These are phyloP conservation scores for Henricia sp. DNA, from an alignment of 53 echinoderm and acorn worm species.

Conservation along the genomic window DNA sequence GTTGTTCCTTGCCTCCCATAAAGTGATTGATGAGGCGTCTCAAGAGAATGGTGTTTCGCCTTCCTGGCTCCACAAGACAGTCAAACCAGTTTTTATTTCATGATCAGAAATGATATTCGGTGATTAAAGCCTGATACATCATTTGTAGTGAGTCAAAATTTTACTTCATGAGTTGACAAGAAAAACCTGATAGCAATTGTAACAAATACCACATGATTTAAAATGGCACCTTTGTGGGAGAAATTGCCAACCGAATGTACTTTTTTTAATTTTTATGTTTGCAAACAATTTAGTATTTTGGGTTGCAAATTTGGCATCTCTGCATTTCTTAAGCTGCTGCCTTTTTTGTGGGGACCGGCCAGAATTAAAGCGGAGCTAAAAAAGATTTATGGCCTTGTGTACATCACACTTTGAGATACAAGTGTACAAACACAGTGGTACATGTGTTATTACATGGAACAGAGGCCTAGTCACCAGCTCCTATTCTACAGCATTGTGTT, in stretches of 20 bases:
- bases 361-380: too few relatives aligned
- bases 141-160: too few relatives aligned
- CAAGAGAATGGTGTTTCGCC: conserved; percentile 30
- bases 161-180: too few relatives aligned
- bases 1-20: conserved; percentile 13
- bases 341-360: background rate
- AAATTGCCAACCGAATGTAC: too few relatives aligned
- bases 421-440: conserved; percentile 52
- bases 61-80: conserved; percentile 16
- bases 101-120: background rate
- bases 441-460: conserved; percentile 42
- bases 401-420: conserved; percentile 22
- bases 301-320: too few relatives aligned
- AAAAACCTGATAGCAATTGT: too few relatives aligned
- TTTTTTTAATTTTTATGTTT: too few relatives aligned
- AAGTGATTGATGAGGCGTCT: conserved; percentile 32
- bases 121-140: background rate
- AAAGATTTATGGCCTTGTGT: conserved; percentile 29
- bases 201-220: too few relatives aligned
- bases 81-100: background rate
- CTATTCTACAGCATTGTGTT: too few relatives aligned
- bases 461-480: background rate
- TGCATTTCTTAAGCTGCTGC: too few relatives aligned
- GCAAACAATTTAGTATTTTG: too few relatives aligned
- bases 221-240: too few relatives aligned